A percentile compares a stretch with the other conserved stretches of the same genome.
phyloP scores from a whole-genome alignment of 1,140 invertebrate genomes.

The Lasioglossum baleicum region DNA sequence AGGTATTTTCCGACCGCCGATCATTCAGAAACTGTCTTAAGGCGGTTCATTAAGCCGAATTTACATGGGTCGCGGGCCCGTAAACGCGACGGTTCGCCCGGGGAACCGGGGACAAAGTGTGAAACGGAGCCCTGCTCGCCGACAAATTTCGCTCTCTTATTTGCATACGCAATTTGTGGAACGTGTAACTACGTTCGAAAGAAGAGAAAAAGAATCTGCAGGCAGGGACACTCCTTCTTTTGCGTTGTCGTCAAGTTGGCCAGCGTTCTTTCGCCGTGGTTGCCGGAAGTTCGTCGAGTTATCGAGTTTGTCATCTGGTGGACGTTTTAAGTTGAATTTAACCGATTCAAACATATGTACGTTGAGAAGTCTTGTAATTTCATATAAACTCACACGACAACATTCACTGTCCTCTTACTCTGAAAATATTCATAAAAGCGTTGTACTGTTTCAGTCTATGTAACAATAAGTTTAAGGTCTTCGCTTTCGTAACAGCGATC shows the following conservation, averaged over 20 bases:
- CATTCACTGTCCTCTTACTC: too few species aligned
- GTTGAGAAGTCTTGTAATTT: too few species aligned
- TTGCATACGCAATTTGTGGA: conserved; percentile 16
- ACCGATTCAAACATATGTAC: too few species aligned
- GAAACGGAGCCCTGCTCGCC: conserved; percentile 9
- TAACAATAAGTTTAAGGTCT: too few species aligned
- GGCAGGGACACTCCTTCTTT: conserved; percentile 12
- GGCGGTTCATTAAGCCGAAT: background rate
- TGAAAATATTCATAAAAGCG: too few species aligned
- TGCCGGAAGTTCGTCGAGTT: conserved; percentile 42
- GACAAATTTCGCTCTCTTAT: conserved; percentile 25
- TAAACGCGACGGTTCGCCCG: background rate
- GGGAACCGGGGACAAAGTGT: conserved; percentile 11
- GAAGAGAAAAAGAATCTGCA: background rate
- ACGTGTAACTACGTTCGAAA: background rate
- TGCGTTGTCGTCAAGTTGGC: conserved; percentile 41
- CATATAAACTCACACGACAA: too few species aligned
- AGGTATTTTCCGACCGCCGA: background rate
- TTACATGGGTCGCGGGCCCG: background rate
- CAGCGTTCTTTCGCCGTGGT: conserved; percentile 31
- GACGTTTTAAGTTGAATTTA: too few species aligned
- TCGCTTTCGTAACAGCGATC: too few species aligned
- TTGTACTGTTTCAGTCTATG: too few species aligned
- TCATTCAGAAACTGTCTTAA: background rate
- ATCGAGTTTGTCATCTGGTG: too few species aligned